These are phyloP conservation scores for Neopipo cinnamomea DNA, from an alignment of 2,113 vertebrate genomes.

Conservation along the genomic window DNA sequence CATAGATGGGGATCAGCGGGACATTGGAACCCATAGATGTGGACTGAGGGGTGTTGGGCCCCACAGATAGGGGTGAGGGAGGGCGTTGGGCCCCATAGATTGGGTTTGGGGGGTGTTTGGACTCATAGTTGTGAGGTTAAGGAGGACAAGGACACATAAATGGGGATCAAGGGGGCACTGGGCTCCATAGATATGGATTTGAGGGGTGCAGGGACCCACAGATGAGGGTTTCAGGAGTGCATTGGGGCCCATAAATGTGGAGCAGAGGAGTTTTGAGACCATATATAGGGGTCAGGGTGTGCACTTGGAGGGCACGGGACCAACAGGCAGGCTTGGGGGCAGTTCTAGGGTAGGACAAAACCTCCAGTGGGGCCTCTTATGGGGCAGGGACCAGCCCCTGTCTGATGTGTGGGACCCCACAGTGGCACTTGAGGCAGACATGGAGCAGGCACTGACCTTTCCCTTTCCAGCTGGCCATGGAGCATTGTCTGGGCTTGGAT, in stretches of 20 bases:
- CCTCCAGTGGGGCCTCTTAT: neutral
- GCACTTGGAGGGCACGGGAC: neutral
- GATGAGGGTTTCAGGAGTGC: neutral
- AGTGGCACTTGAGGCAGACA: neutral
- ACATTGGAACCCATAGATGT: neutral
- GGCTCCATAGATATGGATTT: neutral
- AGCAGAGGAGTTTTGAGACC: neutral
- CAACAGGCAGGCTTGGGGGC: accelerated
- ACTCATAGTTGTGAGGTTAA: neutral
- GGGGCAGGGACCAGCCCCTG: neutral
- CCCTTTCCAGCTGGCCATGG: neutral
- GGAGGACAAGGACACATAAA: neutral
- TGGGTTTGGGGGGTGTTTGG: neutral
- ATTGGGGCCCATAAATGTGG: neutral
- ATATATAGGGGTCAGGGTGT: neutral
- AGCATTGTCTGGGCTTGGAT: neutral
- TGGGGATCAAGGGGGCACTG: neutral
- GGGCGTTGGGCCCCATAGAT: accelerated
- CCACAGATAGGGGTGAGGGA: neutral
- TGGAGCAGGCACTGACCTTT: neutral
- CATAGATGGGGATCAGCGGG: neutral
- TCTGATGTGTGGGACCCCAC: neutral
- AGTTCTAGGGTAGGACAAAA: neutral
- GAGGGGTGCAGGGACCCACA: neutral
- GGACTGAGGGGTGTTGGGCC: neutral